Percentiles rank a stretch among this genome's conserved stretches.
phyloP scores from a whole-genome alignment of 2,888 invertebrate species.

The Branchellion lobata region DNA sequence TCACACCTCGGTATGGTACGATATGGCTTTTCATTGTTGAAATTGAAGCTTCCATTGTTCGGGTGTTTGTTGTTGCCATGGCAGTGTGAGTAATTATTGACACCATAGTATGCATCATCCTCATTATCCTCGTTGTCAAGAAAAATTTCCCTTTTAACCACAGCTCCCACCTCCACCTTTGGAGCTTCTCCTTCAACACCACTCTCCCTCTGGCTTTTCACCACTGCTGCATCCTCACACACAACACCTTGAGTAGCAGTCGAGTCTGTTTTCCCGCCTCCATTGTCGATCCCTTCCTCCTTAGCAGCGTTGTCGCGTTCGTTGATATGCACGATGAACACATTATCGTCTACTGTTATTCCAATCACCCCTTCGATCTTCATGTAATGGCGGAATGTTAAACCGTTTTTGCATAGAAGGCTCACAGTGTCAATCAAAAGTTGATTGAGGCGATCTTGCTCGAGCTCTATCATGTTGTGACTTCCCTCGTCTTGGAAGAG shows the following conservation, averaged over 20 bases:
- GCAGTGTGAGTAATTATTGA: too few relatives aligned
- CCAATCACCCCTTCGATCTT: conserved; percentile 37
- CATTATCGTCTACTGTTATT: conserved; percentile 31
- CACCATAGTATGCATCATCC: too few relatives aligned
- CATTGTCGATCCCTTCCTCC: background rate
- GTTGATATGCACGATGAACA: conserved; percentile 30
- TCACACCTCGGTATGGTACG: too few relatives aligned
- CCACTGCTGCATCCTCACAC: background rate
- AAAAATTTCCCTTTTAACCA: too few relatives aligned
- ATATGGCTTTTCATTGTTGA: too few relatives aligned
- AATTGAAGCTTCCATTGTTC: too few relatives aligned
- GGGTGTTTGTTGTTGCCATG: too few relatives aligned
- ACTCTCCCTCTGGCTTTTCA: background rate
- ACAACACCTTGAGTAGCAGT: background rate
- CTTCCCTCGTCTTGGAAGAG: too few relatives aligned
- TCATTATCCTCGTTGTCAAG: too few relatives aligned
- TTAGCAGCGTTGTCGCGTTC: background rate
- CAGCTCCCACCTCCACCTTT: too few relatives aligned
- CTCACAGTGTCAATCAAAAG: conserved; percentile 25
- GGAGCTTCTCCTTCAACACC: too few relatives aligned
- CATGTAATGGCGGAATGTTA: conserved; percentile 1
- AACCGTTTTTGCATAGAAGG: conserved; percentile 27
- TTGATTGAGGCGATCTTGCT: conserved; percentile 28
- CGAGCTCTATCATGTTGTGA: conserved; percentile 9
- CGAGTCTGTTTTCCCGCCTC: too few relatives aligned